These are phyloP conservation scores for Calliopsis andreniformis DNA, from an alignment of 1,140 invertebrate species.

Conservation along the genomic window DNA sequence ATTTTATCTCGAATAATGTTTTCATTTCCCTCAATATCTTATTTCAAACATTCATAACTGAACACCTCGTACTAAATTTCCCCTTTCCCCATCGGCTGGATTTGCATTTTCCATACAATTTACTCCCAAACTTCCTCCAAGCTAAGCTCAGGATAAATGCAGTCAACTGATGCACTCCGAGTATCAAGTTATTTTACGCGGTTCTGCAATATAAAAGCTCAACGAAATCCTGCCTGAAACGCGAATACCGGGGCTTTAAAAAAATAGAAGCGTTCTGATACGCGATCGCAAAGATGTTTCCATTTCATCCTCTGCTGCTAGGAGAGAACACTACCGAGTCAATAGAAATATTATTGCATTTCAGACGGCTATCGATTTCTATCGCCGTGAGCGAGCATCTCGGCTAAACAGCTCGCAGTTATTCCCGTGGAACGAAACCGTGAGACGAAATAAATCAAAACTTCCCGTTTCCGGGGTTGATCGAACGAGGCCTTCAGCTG, in stretches of 20 bases:
- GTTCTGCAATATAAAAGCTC: not conserved
- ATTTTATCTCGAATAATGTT: no score
- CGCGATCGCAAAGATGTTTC: conserved; percentile 1
- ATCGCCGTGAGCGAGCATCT: conserved; percentile 9
- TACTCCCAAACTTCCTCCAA: not conserved
- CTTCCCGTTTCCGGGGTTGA: conserved; percentile 23
- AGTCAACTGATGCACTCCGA: not conserved
- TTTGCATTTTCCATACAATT: no score
- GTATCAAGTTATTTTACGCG: not conserved
- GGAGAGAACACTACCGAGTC: no score
- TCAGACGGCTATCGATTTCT: conserved; percentile 23
- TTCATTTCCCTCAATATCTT: no score
- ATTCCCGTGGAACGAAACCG: conserved; percentile 15
- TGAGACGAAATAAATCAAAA: conserved; percentile 14
- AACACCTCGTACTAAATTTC: no score
- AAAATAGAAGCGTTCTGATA: not conserved
- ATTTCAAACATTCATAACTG: no score
- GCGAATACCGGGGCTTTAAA: not conserved
- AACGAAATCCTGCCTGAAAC: not conserved
- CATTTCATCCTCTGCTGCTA: not conserved
- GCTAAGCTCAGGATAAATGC: not conserved
- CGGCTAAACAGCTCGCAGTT: conserved; percentile 21
- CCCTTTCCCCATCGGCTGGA: no score
- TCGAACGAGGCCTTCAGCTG: not conserved
- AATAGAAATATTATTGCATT: conserved; percentile 2